Evolutionary conservation across 1,140 invertebrate species (phyloP).

Genomic region (Episyrphus balteatus): DNA sequence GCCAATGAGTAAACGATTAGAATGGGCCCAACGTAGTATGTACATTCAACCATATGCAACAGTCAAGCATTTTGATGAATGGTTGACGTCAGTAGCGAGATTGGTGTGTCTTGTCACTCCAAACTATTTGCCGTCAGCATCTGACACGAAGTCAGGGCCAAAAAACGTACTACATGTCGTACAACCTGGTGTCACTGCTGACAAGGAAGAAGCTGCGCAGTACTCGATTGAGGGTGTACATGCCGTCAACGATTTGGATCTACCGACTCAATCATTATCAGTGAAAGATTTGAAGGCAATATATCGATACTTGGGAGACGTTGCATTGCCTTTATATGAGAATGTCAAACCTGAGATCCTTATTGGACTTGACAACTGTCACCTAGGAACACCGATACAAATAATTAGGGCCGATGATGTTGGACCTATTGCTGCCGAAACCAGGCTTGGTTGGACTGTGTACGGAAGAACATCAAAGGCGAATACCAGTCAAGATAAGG

Average conservation of each 20-base stretch:
- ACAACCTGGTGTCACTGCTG: no score
- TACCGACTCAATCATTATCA: constrained; percentile 1
- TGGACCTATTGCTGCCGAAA: constrained; percentile 4
- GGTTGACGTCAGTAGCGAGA: background rate
- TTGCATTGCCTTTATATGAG: background rate
- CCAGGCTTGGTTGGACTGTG: constrained; percentile 1
- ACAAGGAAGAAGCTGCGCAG: background rate
- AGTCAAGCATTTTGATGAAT: background rate
- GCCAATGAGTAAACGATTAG: constrained; percentile 4
- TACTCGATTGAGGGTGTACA: background rate
- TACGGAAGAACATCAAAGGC: background rate
- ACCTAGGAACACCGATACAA: background rate
- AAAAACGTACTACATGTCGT: no score
- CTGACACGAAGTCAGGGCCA: no score
- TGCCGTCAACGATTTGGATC: background rate
- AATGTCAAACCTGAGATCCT: constrained; percentile 1
- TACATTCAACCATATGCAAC: constrained; percentile 1
- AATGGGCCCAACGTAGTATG: background rate
- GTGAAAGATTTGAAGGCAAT: background rate
- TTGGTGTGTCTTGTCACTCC: no score
- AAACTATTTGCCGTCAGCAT: no score
- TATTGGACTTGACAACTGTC: constrained; percentile 2
- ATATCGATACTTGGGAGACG: background rate
- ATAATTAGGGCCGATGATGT: background rate
- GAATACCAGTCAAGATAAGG: no score